A percentile compares a stretch with the other conserved stretches of the same genome.
phyloP scores from a whole-genome alignment of 2,888 invertebrate genomes.

The Syrphus vitripennis region DNA sequence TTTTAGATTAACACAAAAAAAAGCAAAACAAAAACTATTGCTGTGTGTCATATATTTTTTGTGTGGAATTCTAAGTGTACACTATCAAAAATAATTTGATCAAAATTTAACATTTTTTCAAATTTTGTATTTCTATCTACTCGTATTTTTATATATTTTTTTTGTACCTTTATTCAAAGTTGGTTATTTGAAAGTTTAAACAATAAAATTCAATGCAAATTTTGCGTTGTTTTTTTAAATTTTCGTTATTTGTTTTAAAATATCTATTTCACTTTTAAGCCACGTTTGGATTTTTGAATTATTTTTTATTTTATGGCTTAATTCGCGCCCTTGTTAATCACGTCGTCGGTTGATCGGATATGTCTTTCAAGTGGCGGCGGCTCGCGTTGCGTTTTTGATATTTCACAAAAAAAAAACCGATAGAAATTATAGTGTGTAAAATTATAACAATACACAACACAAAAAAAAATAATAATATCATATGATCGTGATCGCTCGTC shows the following conservation, averaged over 20 bases:
- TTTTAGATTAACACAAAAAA: slow-evolving; percentile 42
- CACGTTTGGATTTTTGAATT: slow-evolving; percentile 52
- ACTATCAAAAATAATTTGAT: slow-evolving; percentile 60
- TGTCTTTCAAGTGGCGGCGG: not conserved
- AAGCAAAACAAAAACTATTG: slow-evolving; percentile 34
- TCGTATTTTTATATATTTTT: not conserved
- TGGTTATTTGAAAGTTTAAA: not conserved
- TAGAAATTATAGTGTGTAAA: slow-evolving; percentile 7
- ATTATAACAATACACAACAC: not conserved
- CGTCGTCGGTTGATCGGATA: slow-evolving; percentile 41
- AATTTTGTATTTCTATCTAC: not conserved
- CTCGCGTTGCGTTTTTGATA: slow-evolving; percentile 34
- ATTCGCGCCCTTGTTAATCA: slow-evolving; percentile 51
- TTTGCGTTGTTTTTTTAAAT: slow-evolving; percentile 4
- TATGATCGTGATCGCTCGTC: slow-evolving; percentile 50
- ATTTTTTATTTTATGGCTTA: not conserved
- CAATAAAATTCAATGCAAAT: slow-evolving; percentile 13
- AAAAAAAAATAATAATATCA: not conserved
- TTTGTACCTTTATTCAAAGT: not conserved
- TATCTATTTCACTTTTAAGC: slow-evolving; percentile 9
- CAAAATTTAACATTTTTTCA: not conserved
- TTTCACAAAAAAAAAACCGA: slow-evolving; percentile 19
- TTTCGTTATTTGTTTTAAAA: slow-evolving; percentile 20
- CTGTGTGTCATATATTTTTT: slow-evolving; percentile 15
- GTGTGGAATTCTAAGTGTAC: slow-evolving; percentile 55